These are phyloP conservation scores for Misgurnus mizolepis DNA, from an alignment of 2,113 vertebrate species.

Conservation along the genomic window DNA sequence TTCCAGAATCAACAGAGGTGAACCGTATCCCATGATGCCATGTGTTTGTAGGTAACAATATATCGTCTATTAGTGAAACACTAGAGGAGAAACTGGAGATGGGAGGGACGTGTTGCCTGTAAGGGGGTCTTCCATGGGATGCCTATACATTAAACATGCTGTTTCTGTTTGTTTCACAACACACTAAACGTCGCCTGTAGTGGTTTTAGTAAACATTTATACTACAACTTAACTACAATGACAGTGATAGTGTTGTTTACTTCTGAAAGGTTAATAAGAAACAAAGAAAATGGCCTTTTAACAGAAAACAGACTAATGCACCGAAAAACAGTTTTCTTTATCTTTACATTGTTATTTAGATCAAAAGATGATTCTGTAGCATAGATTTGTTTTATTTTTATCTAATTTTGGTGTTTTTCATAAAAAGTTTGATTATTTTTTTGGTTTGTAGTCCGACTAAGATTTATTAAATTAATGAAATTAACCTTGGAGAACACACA, in stretches of 20 bases:
- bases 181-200: not conserved
- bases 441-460: too few species aligned
- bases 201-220: conserved; percentile 7
- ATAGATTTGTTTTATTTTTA: too few species aligned
- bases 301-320: too few species aligned
- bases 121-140: not conserved
- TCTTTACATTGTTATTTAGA: too few species aligned
- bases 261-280: too few species aligned
- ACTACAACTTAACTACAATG: not conserved
- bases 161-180: not conserved
- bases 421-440: too few species aligned
- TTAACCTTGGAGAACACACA: too few species aligned
- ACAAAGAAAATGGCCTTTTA: too few species aligned
- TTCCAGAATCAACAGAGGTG: not conserved
- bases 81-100: conserved; percentile 15
- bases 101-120: not conserved
- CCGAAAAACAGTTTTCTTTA: too few species aligned
- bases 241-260: not conserved
- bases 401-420: too few species aligned
- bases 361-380: too few species aligned
- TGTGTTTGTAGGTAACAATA: conserved; percentile 17
- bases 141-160: not conserved
- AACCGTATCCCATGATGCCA: not conserved
- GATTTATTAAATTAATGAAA: too few species aligned
- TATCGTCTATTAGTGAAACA: conserved; percentile 29